A percentile compares a stretch with the other conserved stretches of the same genome.
Conservation (phyloP, 2,113 vertebrate genomes). For the Aptenodytes forsteri region DNA sequence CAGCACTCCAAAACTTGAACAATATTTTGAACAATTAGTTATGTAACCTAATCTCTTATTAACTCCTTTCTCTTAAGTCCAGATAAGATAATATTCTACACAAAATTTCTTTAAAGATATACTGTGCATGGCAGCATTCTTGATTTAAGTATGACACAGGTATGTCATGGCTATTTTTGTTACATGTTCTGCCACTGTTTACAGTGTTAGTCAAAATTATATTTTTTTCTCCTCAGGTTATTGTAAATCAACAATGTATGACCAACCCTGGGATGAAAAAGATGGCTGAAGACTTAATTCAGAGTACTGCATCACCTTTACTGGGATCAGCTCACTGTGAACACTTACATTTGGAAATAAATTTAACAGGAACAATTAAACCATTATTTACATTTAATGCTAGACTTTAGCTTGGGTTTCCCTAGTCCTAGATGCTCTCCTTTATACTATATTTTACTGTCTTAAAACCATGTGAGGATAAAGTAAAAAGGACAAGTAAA, state of each 20-base stretch:
- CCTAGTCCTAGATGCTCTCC: background rate
- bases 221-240: background rate
- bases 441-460: background rate
- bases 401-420: background rate
- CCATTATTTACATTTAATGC: background rate
- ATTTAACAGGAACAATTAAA: background rate
- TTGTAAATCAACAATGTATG: background rate
- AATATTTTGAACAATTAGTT: background rate
- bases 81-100: background rate
- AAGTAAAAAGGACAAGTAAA: background rate
- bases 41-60: background rate
- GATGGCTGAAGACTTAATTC: background rate
- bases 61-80: background rate
- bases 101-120: background rate
- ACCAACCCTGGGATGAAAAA: background rate
- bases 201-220: background rate
- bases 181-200: background rate
- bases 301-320: background rate
- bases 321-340: background rate
- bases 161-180: background rate
- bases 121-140: background rate
- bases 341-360: background rate
- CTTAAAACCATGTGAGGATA: background rate
- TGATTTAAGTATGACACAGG: background rate
- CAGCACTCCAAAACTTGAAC: background rate